A percentile compares a stretch with the other conserved stretches of the same genome.
Evolutionary conservation across 2,797 vertebrate genomes (phyloP).

Genomic region (Peromyscus aztecus): DNA sequence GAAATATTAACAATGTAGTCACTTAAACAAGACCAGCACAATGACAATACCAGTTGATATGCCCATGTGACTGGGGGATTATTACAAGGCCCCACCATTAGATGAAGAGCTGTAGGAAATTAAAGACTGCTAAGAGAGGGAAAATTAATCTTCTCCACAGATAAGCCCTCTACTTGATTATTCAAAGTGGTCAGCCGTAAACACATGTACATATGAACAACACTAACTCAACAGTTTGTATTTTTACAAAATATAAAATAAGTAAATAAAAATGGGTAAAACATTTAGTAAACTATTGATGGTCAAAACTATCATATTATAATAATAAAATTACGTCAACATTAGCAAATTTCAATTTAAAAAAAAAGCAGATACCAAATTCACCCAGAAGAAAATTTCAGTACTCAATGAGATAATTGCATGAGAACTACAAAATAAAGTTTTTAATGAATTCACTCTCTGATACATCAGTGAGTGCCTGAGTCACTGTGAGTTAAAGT

Average conservation of each 20-base stretch:
- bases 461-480: neutral
- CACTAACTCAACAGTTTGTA: too few relatives aligned
- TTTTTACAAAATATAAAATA: neutral
- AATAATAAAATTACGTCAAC: neutral
- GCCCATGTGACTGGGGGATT: neutral
- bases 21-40: neutral
- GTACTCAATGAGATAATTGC: neutral
- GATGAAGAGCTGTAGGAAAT: neutral
- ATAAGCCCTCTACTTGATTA: neutral
- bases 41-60: neutral
- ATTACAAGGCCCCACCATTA: fast-evolving
- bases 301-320: neutral
- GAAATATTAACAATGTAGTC: neutral
- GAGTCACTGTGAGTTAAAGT: neutral
- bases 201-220: neutral
- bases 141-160: neutral
- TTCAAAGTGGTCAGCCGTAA: neutral
- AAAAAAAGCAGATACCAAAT: neutral
- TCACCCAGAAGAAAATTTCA: neutral
- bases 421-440: neutral
- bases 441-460: neutral
- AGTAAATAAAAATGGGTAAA: neutral
- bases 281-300: neutral
- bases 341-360: neutral
- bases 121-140: neutral